These are phyloP conservation scores for Bibio marci DNA, from an alignment of 2,888 invertebrate species.

Conservation along the genomic window DNA sequence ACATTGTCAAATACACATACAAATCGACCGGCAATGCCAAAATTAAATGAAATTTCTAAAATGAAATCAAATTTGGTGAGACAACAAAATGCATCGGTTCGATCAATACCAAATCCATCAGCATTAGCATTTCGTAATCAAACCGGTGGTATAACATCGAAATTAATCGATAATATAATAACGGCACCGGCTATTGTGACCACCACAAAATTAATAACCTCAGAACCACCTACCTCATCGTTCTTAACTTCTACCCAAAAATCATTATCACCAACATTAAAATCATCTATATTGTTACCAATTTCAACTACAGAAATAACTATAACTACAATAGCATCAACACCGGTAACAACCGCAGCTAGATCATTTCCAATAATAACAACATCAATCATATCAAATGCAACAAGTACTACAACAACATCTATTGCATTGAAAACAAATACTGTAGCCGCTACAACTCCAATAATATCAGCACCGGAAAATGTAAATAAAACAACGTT, in stretches of 20 bases:
- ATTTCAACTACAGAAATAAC: no score
- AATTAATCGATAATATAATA: no score
- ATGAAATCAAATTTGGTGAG: slow-evolving; percentile 20
- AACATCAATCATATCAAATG: slow-evolving; percentile 1
- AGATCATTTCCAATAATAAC: not conserved
- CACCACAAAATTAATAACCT: slow-evolving; percentile 2
- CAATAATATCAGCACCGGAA: no score
- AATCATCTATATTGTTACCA: no score
- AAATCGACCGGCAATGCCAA: slow-evolving; percentile 17
- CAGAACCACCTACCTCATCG: not conserved
- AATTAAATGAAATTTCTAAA: slow-evolving; percentile 31
- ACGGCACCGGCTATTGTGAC: slow-evolving; percentile 8
- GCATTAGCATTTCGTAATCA: slow-evolving; percentile 37
- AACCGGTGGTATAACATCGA: no score
- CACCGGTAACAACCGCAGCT: slow-evolving; percentile 4
- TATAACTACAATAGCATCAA: not conserved
- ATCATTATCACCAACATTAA: no score
- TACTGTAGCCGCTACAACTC: no score
- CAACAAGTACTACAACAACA: not conserved
- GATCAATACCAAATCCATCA: slow-evolving; percentile 46
- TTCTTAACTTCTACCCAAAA: not conserved
- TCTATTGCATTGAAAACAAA: not conserved
- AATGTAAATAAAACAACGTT: no score
- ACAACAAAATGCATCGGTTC: slow-evolving; percentile 37
- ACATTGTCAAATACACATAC: slow-evolving; percentile 9